Evolutionary conservation across 2,797 vertebrate genomes (phyloP).

Genomic region (Petrocephalus sullivani): DNA sequence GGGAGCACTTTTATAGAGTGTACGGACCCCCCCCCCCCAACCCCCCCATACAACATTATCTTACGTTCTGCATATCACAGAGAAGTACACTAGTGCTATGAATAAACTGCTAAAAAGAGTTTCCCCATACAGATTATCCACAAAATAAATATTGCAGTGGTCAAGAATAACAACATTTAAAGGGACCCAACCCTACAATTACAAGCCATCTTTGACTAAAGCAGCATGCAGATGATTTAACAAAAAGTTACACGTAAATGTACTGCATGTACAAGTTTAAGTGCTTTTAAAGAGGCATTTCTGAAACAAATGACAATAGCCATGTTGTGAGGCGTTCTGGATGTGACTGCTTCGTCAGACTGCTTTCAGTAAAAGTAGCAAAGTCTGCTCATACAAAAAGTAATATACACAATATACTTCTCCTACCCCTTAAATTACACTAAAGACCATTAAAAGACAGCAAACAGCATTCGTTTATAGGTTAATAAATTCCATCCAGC

Average conservation of each 20-base stretch:
- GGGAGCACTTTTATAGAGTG: background rate
- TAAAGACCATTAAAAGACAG: background rate
- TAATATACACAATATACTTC: background rate
- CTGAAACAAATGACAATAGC: background rate
- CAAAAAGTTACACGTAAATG: background rate
- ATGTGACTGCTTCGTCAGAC: background rate
- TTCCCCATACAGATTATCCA: background rate
- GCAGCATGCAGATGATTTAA: background rate
- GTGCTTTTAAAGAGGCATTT: background rate
- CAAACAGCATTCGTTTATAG: background rate
- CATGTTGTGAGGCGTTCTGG: background rate
- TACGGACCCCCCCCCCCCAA: background rate
- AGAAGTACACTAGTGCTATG: slow-evolving; percentile 9
- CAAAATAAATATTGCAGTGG: background rate
- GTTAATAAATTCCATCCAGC: background rate
- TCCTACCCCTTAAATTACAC: background rate
- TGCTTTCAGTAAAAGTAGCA: background rate
- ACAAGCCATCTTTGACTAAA: background rate
- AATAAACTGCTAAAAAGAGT: background rate
- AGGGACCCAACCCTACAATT: background rate
- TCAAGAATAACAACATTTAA: slow-evolving; percentile 3
- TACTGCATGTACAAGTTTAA: background rate
- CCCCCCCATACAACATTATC: background rate
- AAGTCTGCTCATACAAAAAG: background rate
- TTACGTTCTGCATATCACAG: slow-evolving; percentile 2